Conservation (phyloP, 2,888 invertebrate species). For the Taphrorychus bicolor region DNA sequence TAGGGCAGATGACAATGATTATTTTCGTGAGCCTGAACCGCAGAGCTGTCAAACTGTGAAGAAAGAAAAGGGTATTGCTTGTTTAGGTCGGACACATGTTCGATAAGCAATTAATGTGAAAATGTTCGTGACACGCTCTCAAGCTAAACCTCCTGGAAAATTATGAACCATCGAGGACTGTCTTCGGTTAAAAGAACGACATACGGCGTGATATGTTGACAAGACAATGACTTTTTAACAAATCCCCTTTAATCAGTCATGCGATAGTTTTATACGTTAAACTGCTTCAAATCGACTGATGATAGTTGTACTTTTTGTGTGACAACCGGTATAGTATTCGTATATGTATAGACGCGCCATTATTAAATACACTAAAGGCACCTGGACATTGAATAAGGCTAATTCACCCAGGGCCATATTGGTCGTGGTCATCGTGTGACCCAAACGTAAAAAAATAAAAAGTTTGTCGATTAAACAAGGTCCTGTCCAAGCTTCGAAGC, state of each 20-base stretch:
- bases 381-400: constrained; percentile 51
- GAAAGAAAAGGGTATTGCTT: constrained; percentile 51
- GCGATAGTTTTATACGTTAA: constrained; percentile 21
- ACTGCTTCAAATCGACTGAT: neutral
- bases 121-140: constrained; percentile 55
- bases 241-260: constrained; percentile 40
- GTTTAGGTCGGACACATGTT: constrained; percentile 56
- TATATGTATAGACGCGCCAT: constrained; percentile 2
- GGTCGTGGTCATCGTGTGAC: constrained; percentile 45
- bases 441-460: constrained; percentile 43
- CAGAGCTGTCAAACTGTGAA: constrained; percentile 57
- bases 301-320: neutral
- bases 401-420: constrained; percentile 49
- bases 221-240: constrained; percentile 51
- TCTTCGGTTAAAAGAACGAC: constrained; percentile 47
- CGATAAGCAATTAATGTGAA: constrained; percentile 55
- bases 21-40: constrained; percentile 44
- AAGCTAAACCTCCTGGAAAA: constrained; percentile 27
- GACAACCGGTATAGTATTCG: neutral
- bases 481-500: constrained; percentile 12
- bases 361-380: constrained; percentile 27
- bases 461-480: constrained; percentile 33
- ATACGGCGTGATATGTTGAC: constrained; percentile 60
- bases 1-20: constrained; percentile 54
- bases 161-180: constrained; percentile 31